Evolutionary conservation across 2,888 invertebrate genomes (phyloP).

Genomic region (Microdon myrmicae): DNA sequence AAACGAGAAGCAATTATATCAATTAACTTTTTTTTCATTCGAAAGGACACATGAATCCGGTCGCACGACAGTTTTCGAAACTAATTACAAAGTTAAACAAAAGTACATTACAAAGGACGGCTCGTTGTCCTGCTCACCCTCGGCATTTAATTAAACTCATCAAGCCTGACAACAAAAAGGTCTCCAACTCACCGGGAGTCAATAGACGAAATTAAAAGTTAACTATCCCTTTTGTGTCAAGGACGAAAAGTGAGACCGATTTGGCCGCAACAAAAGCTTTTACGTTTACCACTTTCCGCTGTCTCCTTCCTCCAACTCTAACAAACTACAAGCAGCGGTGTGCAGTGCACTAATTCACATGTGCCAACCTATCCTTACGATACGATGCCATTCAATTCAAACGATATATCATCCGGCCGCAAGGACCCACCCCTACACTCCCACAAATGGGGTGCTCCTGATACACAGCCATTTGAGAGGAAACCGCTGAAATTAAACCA

Average conservation of each 20-base stretch:
- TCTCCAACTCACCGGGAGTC: background rate
- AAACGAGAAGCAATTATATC: no score
- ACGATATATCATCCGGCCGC: constrained; percentile 18
- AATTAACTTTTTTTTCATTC: no score
- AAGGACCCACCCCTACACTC: constrained; percentile 3
- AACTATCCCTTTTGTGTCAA: constrained; percentile 43
- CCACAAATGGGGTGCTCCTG: no score
- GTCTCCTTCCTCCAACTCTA: background rate
- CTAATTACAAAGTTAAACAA: no score
- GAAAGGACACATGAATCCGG: no score
- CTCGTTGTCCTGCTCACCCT: no score
- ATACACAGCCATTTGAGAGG: constrained; percentile 34
- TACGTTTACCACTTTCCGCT: background rate
- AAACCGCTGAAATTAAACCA: constrained; percentile 39
- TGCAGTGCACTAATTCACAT: constrained; percentile 12
- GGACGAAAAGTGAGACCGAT: constrained; percentile 49
- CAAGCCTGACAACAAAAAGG: constrained; percentile 7
- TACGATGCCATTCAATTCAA: constrained; percentile 14
- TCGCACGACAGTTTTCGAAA: no score
- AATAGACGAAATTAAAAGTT: constrained; percentile 43
- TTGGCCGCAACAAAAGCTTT: constrained; percentile 40
- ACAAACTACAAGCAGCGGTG: constrained; percentile 10
- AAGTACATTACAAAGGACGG: no score
- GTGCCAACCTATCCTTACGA: background rate
- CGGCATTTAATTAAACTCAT: constrained; percentile 33